These are phyloP conservation scores for Sciurus carolinensis DNA, from an alignment of 2,797 vertebrate genomes.

Conservation along the genomic window DNA sequence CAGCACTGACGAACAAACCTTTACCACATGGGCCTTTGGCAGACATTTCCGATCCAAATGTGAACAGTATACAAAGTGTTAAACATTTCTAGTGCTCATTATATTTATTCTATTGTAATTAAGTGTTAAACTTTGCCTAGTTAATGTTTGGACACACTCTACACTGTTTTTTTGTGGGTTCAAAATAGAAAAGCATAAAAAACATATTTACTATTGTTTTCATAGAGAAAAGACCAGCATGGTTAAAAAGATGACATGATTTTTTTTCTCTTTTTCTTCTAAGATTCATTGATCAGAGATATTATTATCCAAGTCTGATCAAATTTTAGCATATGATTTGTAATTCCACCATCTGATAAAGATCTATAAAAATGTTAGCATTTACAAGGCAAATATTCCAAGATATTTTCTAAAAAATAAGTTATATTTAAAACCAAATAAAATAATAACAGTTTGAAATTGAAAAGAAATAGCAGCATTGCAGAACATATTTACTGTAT, in stretches of 20 bases:
- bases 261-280: background rate
- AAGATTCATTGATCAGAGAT: background rate
- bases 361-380: background rate
- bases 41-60: background rate
- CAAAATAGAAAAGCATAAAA: background rate
- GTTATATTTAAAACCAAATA: slow-evolving; percentile 72
- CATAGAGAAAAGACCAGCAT: background rate
- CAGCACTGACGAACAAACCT: too few species aligned
- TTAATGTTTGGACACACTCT: background rate
- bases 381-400: background rate
- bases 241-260: background rate
- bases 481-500: slow-evolving; percentile 69
- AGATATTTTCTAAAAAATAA: background rate
- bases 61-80: background rate
- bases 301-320: background rate
- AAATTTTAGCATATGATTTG: background rate
- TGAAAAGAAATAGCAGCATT: slow-evolving; percentile 63
- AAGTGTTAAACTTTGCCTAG: background rate
- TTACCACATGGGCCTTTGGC: background rate
- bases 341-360: background rate
- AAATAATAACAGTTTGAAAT: slow-evolving; percentile 62
- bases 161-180: background rate
- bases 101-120: background rate
- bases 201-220: background rate
- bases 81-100: background rate